phyloP scores from a whole-genome alignment of 2,888 invertebrate genomes.

The Globia sparganii region DNA sequence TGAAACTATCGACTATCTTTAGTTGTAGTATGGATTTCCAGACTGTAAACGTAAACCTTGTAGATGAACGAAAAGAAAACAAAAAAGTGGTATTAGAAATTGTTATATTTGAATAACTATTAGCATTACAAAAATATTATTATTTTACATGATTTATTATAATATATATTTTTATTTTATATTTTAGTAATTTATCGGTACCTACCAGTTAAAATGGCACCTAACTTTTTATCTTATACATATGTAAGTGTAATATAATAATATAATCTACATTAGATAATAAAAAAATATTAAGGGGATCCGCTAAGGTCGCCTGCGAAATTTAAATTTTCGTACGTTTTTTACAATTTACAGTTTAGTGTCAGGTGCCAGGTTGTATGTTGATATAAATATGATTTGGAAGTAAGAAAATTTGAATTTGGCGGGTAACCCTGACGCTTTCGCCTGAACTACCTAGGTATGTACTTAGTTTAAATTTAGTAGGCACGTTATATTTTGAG shows the following conservation, averaged over 20 bases:
- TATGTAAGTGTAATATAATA: background rate
- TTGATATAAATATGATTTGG: background rate
- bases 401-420: background rate
- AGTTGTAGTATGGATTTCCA: background rate
- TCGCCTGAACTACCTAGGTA: background rate
- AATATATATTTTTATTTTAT: background rate
- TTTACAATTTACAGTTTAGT: background rate
- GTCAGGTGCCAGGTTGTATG: background rate
- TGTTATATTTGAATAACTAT: slow-evolving; percentile 28
- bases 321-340: background rate
- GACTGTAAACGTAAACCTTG: background rate
- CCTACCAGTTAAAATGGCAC: slow-evolving; percentile 9
- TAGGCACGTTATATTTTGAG: slow-evolving; percentile 40
- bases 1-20: background rate
- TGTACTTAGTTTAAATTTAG: slow-evolving; percentile 10
- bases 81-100: slow-evolving; percentile 13
- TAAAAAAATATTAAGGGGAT: background rate
- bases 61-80: slow-evolving; percentile 3
- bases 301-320: background rate
- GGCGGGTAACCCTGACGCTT: background rate
- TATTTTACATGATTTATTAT: slow-evolving; percentile 1
- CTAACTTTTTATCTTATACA: slow-evolving; percentile 3
- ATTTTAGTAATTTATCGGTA: slow-evolving; percentile 16
- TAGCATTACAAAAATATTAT: slow-evolving; percentile 34
- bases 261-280: background rate